Evolutionary conservation across 1,140 invertebrate species (phyloP), one percentile per base, ranked within the genome.

Genomic region (Streblospio benedicti): DNA sequence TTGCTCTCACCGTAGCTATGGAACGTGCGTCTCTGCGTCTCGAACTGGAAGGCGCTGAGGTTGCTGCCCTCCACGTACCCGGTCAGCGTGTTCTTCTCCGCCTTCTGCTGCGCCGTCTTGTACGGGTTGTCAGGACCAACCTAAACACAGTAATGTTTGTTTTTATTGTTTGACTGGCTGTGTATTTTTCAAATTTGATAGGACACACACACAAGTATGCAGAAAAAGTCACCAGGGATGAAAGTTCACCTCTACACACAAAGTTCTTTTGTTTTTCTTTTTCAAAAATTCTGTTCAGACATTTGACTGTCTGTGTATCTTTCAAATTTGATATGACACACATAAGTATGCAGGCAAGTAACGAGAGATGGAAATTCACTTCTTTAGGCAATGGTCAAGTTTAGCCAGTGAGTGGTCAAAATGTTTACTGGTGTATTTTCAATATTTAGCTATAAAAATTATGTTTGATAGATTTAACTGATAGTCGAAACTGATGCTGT

Each of bases 11-110:
- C 92, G 80, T 90, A 96, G 71, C 89, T 92, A 31, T 79, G 70
- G 63, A 99, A 99, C 12, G 93, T 98, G 72, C 93, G 81, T 63
- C 96, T 82, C 72, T 99, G 94, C 75, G 91, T 94, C 79, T 99
- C 96, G 84, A 99, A 99, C 67, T 97, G 90, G 79, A 98, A 99
- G 69, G 92, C 89, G 79, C 87, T 97, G 30, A 99, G 85, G 77
- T 97, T 90, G 3, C 94, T 91, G 67, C 87, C 84, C 75, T 99
- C 97, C 3, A 97, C 88, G 82, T 86, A 96, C 14, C 96, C 97
- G 27, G 94, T 87, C 0, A 99, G 77, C 60, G 89, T 95, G 75
- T 99, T 99, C 73, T 91, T 90, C 1, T 58, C 71, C 1, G 91
- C 88, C 65, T 83, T 85, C 75, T 92, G 86, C 71, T 96, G 92